These are phyloP conservation scores for Neopelma chrysocephalum DNA, from an alignment of 2,797 vertebrate genomes.

Conservation along the genomic window DNA sequence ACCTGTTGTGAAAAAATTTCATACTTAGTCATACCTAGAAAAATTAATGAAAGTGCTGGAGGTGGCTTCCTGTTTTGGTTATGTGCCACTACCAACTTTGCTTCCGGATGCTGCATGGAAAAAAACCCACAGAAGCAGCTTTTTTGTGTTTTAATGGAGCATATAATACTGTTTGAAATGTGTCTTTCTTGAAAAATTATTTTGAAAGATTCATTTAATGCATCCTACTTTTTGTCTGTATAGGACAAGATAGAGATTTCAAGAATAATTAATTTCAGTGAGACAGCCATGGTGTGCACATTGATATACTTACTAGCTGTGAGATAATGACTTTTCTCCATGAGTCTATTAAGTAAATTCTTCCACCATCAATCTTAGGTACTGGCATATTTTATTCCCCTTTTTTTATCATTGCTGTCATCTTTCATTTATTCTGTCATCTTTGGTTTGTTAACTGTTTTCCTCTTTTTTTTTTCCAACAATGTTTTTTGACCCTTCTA, in stretches of 20 bases:
- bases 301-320: background rate
- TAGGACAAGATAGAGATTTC: background rate
- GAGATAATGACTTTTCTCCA: background rate
- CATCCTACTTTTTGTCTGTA: background rate
- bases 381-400: background rate
- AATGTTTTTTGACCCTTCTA: background rate
- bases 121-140: background rate
- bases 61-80: slow-evolving; percentile 12
- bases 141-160: background rate
- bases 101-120: accelerated
- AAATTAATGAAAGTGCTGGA: slow-evolving; percentile 17
- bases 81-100: background rate
- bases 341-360: background rate
- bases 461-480: background rate
- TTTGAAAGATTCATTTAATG: background rate
- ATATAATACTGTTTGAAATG: background rate
- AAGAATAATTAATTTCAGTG: background rate
- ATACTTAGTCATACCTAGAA: background rate
- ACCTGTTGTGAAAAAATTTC: background rate
- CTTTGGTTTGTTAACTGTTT: background rate
- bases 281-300: background rate
- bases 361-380: background rate
- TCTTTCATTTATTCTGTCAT: background rate
- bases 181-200: background rate
- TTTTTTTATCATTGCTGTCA: background rate